Base-by-base conservation (phyloP, 2,113 vertebrate genomes). In the Chrysochloris asiatica region DNA sequence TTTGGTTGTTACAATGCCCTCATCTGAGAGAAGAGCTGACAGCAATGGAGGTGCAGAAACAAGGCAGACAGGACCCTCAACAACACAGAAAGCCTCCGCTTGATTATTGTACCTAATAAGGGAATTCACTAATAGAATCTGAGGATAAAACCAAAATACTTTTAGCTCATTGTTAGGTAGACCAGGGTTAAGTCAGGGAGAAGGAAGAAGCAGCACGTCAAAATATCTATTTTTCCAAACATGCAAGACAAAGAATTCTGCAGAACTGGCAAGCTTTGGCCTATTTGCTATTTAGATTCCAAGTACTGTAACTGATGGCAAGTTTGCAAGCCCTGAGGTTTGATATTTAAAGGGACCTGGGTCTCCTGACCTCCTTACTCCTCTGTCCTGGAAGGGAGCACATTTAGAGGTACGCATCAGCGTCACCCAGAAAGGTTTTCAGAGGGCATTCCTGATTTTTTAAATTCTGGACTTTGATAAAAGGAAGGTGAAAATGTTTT, bases 261-360 rank as follows among this genome's bases (percentile, higher is more conserved):
- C 26, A 43, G 88, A 59, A 38, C 59, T n/a, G 41, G 69, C 54
- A 56, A 83, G 78, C 48, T 72, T 72, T 72, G 83, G 24, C 75
- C 94, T 88, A 71, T 71, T 86, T 94, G 83, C 83, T 86, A 54
- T 65, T 86, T 77, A 87, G 89, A 61, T 89, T 89, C 78, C 38
- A 73, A 84, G 67, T 4, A 33, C 33, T 61, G 4, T 19, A 67
- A 56, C 59, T 36, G 36, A 69, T 24, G 56, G 41, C 26, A 76
- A 72, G 79, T 24, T 79, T 72, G 76, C 52, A 85, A 75, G 75
- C 50, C 56, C 50, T 43, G 33, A 59, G 52, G 50, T 22, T 94
- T 77, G 87, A 26, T 63, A 69, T 88, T 90, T 65, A 89, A 90
- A 86, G 86, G 76, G 73, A 86, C 14, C 30, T 45, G 14, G 83